A percentile compares a stretch with the other conserved stretches of the same genome.
Evolutionary conservation across 2,113 vertebrate species (phyloP).

Genomic region (Hipposideros armiger): DNA sequence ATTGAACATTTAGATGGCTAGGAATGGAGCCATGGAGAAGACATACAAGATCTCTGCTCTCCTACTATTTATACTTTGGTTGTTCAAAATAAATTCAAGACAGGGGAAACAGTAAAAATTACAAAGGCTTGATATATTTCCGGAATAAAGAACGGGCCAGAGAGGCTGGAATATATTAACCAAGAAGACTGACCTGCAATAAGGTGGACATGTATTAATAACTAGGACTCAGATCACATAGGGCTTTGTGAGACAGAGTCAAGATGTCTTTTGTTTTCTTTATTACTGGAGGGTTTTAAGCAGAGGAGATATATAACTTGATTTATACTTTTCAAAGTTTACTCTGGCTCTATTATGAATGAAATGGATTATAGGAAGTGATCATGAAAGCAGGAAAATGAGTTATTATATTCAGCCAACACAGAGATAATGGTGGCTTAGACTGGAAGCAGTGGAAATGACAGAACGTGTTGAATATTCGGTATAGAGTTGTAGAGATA

Average conservation of each 20-base stretch:
- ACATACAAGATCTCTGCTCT: not conserved
- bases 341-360: not conserved
- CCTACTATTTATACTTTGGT: not conserved
- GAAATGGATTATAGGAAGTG: not conserved
- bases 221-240: not conserved
- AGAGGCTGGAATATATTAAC: not conserved
- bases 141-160: not conserved
- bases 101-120: not conserved
- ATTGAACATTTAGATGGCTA: not conserved
- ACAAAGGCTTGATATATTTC: not conserved
- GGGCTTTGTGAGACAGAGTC: not conserved
- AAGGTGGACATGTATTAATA: no score
- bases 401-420: not conserved
- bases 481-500: not conserved
- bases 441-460: not conserved
- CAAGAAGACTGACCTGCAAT: not conserved
- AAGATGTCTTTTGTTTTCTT: not conserved
- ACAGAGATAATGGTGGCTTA: not conserved
- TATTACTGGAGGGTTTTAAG: not conserved
- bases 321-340: not conserved
- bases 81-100: not conserved
- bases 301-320: not conserved
- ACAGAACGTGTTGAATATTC: not conserved
- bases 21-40: not conserved
- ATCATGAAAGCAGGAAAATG: not conserved